Base-by-base conservation (phyloP, 2,888 invertebrate species). In the Yponomeuta evonymella region DNA sequence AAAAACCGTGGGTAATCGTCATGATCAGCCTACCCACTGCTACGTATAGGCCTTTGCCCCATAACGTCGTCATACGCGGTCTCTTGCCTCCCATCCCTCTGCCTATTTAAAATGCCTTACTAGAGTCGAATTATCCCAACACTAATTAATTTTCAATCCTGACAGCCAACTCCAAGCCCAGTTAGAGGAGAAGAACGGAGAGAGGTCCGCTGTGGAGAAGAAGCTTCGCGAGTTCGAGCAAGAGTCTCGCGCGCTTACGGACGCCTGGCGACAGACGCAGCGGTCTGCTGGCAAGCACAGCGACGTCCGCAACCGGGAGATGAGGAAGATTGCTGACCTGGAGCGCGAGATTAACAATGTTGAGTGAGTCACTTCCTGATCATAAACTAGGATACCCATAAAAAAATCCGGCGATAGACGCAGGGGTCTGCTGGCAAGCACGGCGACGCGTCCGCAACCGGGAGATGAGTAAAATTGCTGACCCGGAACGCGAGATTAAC, bases 271-370 rank as follows among this genome's bases (percentile, higher is more conserved):
- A 4, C 75, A 72, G 15, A 67, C 74, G 30, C 73, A 76, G 73
- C 67, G 71, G 66, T 48, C 75, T 2, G 64, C 71, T 9, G 75
- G 74, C 72, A 87, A 86, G 73, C 81, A 83, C 65, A 75, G 75
- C 0, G 88, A 89, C 10, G 74, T 82, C 65, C 77, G 85, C 0
- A 77, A 75, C 12, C 75, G 88, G 29, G 91, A 92, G 77, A 77
- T 79, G 66, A 76, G 82, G 72, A 90, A 90, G 74, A 77, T 90
- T 0, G 73, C 72, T 0, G 89, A 88, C n/a, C 74, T 90, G 64
- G 83, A 89, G 76, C 73, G 77, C 6, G 90, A 88, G 78, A 89
- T 91, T 71, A 77, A 81, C 51, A 85, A 81, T 70, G 85, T 88
- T 65, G 82, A 84, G 90, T 90, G 72, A 87, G 88, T 81, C 33